These are phyloP conservation scores for Amazona vittata DNA, from an alignment of 2,113 vertebrate genomes.

Conservation along the genomic window DNA sequence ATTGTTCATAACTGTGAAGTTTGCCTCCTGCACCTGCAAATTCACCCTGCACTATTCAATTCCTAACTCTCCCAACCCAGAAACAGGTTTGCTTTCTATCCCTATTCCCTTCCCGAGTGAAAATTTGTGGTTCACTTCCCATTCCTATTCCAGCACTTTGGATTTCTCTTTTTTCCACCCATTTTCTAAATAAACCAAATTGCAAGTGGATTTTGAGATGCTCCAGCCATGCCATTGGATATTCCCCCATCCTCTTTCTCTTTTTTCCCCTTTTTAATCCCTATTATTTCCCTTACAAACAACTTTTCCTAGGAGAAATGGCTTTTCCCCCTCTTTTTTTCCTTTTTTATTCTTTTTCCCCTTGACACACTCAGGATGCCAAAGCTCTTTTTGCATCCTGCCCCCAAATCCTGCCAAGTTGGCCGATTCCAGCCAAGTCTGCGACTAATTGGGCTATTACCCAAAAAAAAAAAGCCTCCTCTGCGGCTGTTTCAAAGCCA, in stretches of 20 bases:
- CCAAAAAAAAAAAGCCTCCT: neutral
- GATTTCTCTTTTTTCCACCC: neutral
- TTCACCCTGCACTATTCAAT: neutral
- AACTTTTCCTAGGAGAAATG: rapidly evolving
- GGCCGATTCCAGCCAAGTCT: neutral
- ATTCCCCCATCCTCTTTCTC: neutral
- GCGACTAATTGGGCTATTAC: constrained; percentile 20
- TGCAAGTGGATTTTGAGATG: neutral
- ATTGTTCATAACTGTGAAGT: constrained; percentile 31
- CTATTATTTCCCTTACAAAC: neutral
- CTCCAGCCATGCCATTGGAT: neutral
- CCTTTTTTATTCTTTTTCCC: neutral
- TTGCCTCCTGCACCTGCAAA: neutral
- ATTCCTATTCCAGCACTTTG: neutral
- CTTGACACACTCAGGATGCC: neutral
- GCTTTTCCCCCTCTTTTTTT: neutral
- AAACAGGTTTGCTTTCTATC: neutral
- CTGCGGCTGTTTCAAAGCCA: neutral
- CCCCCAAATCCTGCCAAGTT: neutral
- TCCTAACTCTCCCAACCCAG: neutral
- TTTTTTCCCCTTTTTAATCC: neutral
- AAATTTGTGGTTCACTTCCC: neutral
- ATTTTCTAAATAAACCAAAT: neutral
- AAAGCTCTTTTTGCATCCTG: neutral
- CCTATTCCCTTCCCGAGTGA: neutral